Evolutionary conservation across 2,888 invertebrate species (phyloP).

Genomic region (Latrodectus elegans): DNA sequence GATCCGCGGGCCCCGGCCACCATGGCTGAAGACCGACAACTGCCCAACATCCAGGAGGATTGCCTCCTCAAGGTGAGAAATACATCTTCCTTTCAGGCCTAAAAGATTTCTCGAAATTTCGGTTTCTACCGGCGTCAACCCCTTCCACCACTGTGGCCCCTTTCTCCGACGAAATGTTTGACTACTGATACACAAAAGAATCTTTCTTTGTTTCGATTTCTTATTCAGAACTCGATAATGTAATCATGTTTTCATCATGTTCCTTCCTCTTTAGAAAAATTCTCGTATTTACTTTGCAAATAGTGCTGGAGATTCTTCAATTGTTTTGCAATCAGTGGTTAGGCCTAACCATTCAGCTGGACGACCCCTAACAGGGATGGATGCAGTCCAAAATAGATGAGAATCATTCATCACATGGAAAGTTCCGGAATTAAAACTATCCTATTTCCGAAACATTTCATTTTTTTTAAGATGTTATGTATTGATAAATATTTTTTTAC

Average conservation of each 20-base stretch:
- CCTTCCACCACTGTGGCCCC: background rate
- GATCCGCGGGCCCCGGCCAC: background rate
- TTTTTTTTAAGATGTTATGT: no score
- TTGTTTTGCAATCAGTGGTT: background rate
- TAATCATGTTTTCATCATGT: no score
- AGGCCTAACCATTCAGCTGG: slow-evolving; percentile 24
- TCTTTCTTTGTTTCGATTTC: no score
- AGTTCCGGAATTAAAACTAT: background rate
- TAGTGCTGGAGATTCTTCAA: no score
- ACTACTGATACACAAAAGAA: no score
- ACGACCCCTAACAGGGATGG: slow-evolving; percentile 38
- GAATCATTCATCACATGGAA: background rate
- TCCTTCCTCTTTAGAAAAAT: background rate
- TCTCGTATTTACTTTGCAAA: background rate
- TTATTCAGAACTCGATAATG: no score
- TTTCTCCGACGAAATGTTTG: no score
- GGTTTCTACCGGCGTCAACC: background rate
- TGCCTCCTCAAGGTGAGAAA: slow-evolving; percentile 64
- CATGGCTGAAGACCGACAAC: slow-evolving; percentile 64
- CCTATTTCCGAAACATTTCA: no score
- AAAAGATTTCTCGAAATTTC: background rate
- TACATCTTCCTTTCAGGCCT: background rate
- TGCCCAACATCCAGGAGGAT: slow-evolving; percentile 68
- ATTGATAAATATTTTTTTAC: no score
- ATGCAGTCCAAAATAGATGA: slow-evolving; percentile 10